These are phyloP conservation scores for Malurus elegans DNA, from an alignment of 2,113 vertebrate species.

Conservation along the genomic window DNA sequence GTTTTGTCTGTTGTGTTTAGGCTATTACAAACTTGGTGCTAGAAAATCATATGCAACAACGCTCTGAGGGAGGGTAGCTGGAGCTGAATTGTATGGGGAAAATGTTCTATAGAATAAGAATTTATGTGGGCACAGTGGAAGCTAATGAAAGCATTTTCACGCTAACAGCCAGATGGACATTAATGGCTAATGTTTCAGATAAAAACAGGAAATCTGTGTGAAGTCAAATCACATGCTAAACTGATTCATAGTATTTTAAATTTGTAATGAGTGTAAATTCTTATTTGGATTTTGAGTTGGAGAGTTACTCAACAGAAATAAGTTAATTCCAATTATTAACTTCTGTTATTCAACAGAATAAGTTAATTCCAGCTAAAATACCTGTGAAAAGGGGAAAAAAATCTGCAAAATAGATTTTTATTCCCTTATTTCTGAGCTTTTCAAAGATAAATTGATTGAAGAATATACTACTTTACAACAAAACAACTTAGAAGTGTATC, in stretches of 20 bases:
- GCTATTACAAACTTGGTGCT: background rate
- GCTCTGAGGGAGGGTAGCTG: background rate
- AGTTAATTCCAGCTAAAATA: background rate
- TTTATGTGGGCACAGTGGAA: background rate
- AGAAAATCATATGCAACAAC: background rate
- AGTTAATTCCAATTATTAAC: background rate
- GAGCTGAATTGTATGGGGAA: background rate
- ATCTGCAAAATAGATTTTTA: background rate
- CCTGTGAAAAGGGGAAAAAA: background rate
- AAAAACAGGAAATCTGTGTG: background rate
- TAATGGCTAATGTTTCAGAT: background rate
- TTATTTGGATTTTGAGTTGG: background rate
- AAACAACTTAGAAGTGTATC: background rate
- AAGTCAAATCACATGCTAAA: background rate
- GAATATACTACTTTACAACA: background rate
- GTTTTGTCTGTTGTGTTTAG: background rate
- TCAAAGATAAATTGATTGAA: background rate
- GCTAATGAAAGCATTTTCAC: background rate
- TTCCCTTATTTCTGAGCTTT: background rate
- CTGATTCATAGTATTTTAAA: background rate
- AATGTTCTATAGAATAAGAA: background rate
- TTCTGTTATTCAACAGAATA: background rate
- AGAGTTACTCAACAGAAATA: background rate
- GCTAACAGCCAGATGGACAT: background rate
- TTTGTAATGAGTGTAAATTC: background rate